Conservation (phyloP, 2,888 invertebrate genomes). For the Leucophenga montana region DNA sequence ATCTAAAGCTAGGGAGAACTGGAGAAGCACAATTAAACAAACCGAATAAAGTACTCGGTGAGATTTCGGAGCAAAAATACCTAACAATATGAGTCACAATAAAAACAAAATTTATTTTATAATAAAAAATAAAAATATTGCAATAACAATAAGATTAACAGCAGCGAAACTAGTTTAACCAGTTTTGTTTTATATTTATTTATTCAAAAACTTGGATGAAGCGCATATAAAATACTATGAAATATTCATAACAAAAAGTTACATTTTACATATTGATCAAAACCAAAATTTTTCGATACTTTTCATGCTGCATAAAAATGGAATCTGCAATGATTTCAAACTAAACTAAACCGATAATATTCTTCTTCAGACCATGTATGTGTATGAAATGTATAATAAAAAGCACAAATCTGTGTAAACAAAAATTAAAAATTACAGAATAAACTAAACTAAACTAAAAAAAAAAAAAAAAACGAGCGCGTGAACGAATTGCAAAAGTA, state of each 20-base stretch:
- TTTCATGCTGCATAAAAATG: no score
- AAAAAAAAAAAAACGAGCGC: constrained; percentile 15
- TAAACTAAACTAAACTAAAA: no score
- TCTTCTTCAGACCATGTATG: no score
- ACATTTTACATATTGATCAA: no score
- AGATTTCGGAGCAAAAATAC: constrained; percentile 49
- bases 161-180: constrained; percentile 13
- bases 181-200: constrained; percentile 34
- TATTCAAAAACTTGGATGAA: constrained; percentile 22
- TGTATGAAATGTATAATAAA: background rate
- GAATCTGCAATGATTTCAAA: no score
- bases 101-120: constrained; percentile 40
- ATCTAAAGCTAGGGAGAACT: background rate
- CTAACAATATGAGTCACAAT: constrained; percentile 66
- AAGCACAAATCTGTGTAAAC: background rate
- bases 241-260: no score
- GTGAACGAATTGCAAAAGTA: background rate
- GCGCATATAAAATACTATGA: background rate
- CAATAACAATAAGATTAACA: background rate
- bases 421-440: constrained; percentile 15
- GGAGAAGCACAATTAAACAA: constrained; percentile 9
- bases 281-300: no score
- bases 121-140: constrained; percentile 8
- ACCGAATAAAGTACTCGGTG: background rate
- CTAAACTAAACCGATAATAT: no score